Evolutionary conservation across 1,140 invertebrate genomes (phyloP).

Genomic region (Idris sp.): DNA sequence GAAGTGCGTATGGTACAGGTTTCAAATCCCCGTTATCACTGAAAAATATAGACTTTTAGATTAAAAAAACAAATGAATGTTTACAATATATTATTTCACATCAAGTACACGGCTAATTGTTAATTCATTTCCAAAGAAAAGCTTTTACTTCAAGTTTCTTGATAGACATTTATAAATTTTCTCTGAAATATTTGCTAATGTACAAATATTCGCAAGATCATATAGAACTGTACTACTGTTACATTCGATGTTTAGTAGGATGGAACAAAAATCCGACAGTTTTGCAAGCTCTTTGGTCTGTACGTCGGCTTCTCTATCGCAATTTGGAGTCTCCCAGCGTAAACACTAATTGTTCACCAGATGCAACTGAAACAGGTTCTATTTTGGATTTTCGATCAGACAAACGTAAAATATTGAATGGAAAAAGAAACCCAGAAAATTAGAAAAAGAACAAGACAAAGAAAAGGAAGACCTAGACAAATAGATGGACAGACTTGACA

Average conservation of each 20-base stretch:
- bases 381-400: slow-evolving; percentile 13
- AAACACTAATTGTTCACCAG: slow-evolving; percentile 8
- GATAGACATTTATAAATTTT: background rate
- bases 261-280: slow-evolving; percentile 2
- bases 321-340: slow-evolving; percentile 2
- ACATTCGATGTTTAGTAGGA: background rate
- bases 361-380: background rate
- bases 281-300: background rate
- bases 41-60: no score
- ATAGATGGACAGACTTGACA: slow-evolving; percentile 7
- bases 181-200: background rate
- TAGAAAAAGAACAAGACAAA: background rate
- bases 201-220: slow-evolving; percentile 5
- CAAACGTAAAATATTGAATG: slow-evolving; percentile 1
- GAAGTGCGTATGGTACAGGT: no score
- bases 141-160: no score
- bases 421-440: no score
- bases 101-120: no score
- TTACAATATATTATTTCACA: no score
- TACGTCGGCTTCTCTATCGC: background rate
- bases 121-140: no score
- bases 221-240: slow-evolving; percentile 5
- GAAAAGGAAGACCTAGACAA: slow-evolving; percentile 1
- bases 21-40: no score
- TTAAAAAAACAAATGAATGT: no score